A percentile compares a stretch with the other conserved stretches of the same genome.
Conservation (phyloP, 2,888 invertebrate genomes). For the Pandemis cinnamomeana region DNA sequence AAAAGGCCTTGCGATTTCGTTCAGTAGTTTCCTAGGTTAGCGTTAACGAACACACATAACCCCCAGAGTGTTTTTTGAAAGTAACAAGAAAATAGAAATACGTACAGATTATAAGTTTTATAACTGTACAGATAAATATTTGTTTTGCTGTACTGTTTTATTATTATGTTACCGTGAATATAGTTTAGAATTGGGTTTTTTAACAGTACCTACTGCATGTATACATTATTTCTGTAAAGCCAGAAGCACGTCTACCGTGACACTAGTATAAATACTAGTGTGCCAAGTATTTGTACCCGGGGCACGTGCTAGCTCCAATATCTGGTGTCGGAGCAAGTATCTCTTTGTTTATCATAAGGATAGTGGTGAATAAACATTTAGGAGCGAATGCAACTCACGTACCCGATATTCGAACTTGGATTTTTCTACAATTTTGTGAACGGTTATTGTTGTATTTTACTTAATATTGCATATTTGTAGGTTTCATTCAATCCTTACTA, state of each 20-base stretch:
- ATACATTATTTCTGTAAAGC: background rate
- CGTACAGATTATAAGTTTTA: too few relatives aligned
- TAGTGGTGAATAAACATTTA: slow-evolving; percentile 36
- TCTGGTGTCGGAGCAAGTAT: slow-evolving; percentile 40
- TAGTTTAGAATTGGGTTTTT: too few relatives aligned
- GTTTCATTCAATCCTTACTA: too few relatives aligned
- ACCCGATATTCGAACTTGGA: background rate
- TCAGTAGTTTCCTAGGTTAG: too few relatives aligned
- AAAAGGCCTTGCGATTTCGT: too few relatives aligned
- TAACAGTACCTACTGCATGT: background rate
- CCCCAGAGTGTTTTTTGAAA: too few relatives aligned
- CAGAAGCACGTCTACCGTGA: slow-evolving; percentile 17
- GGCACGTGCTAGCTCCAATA: slow-evolving; percentile 36
- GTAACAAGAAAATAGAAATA: too few relatives aligned
- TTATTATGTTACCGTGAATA: too few relatives aligned
- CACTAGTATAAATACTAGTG: slow-evolving; percentile 20
- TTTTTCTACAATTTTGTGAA: background rate
- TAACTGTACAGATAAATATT: too few relatives aligned
- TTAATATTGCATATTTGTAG: background rate
- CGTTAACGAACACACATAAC: too few relatives aligned
- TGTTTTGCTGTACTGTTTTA: too few relatives aligned
- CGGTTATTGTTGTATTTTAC: background rate
- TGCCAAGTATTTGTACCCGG: slow-evolving; percentile 31
- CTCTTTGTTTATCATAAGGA: slow-evolving; percentile 38
- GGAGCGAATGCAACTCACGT: slow-evolving; percentile 32